Conservation (phyloP, 2,797 vertebrate species). For the Nasua narica region DNA sequence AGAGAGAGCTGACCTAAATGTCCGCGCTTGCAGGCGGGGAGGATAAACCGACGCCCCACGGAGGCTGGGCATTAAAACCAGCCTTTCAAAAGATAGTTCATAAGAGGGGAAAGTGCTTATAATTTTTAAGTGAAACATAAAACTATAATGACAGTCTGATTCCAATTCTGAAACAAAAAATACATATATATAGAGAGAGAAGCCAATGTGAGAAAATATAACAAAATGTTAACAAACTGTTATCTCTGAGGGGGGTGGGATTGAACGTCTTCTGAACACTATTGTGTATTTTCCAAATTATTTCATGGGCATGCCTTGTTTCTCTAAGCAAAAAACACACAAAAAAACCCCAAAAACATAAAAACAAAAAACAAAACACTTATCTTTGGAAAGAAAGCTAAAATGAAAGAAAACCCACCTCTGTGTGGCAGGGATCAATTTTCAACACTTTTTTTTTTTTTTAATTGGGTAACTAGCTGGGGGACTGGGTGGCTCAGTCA, state of each 20-base stretch:
- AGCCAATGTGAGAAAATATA: not conserved
- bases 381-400: not conserved
- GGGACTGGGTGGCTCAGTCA: not conserved
- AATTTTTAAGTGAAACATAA: not conserved
- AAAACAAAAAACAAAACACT: not conserved
- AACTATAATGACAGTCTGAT: not conserved
- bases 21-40: too few species aligned
- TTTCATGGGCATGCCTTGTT: not conserved
- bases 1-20: not conserved
- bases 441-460: not conserved
- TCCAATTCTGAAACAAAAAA: not conserved
- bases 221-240: not conserved
- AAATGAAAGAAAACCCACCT: not conserved
- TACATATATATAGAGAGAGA: too few species aligned
- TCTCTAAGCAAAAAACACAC: not conserved
- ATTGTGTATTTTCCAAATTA: not conserved
- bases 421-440: not conserved
- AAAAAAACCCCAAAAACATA: too few species aligned
- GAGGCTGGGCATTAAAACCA: not conserved
- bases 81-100: not conserved
- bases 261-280: not conserved
- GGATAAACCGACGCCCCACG: not conserved
- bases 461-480: not conserved
- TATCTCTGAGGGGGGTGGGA: not conserved
- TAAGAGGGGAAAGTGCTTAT: not conserved